Evolutionary conservation across 2,888 invertebrate species (phyloP).

Genomic region (Sarcophaga rosellei): DNA sequence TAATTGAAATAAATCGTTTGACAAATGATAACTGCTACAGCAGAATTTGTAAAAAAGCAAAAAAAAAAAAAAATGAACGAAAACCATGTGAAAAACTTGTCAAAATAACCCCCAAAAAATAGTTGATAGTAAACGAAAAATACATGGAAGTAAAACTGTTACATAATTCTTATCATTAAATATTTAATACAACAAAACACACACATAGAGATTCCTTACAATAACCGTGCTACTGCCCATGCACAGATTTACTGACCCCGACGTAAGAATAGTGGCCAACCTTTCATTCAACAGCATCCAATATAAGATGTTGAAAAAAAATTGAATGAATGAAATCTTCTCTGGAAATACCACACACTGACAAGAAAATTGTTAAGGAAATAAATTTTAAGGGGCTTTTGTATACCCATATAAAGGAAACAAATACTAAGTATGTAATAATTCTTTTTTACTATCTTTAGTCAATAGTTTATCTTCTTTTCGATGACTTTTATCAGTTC

Average conservation of each 20-base stretch:
- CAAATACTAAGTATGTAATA: constrained; percentile 51
- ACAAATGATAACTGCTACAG: constrained; percentile 57
- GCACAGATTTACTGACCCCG: constrained; percentile 49
- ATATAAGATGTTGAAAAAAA: neutral
- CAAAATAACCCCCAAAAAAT: constrained; percentile 46
- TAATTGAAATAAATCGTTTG: constrained; percentile 69
- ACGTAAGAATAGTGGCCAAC: constrained; percentile 34
- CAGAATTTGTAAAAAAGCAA: constrained; percentile 11
- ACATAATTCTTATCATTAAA: constrained; percentile 25
- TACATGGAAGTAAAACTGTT: constrained; percentile 30
- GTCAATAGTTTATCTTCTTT: constrained; percentile 16
- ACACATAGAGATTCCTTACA: constrained; percentile 1
- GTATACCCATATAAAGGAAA: constrained; percentile 29
- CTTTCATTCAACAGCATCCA: constrained; percentile 27
- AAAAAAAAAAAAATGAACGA: neutral
- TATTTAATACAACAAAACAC: constrained; percentile 26
- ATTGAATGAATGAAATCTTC: constrained; percentile 18
- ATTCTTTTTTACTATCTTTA: constrained; percentile 55
- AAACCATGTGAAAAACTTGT: constrained; percentile 9
- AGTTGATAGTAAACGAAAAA: constrained; percentile 16
- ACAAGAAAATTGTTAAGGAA: constrained; percentile 42
- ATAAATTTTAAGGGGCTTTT: constrained; percentile 58
- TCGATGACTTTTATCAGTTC: constrained; percentile 16
- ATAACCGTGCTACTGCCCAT: constrained; percentile 38
- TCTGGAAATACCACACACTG: constrained; percentile 37